Evolutionary conservation across 2,113 vertebrate genomes (phyloP).

Genomic region (Megaleporinus macrocephalus): DNA sequence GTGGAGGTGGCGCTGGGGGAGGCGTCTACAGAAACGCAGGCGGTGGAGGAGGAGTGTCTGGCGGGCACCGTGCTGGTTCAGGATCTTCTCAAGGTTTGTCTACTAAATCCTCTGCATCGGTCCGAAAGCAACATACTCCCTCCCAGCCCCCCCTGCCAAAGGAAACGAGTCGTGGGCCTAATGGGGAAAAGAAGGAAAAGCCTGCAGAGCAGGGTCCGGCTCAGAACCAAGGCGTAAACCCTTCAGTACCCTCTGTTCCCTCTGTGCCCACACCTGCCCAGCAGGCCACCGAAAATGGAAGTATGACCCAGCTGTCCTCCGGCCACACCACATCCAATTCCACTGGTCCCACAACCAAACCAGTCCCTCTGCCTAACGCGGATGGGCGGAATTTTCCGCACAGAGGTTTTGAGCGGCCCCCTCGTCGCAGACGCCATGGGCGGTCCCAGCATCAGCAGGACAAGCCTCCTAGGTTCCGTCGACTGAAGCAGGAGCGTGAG

Average conservation of each 20-base stretch:
- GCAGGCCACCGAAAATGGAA: constrained; percentile 68
- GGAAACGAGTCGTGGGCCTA: constrained; percentile 65
- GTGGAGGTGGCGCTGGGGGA: constrained; percentile 77
- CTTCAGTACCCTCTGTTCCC: constrained; percentile 53
- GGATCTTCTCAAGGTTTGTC: constrained; percentile 70
- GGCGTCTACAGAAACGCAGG: constrained; percentile 69
- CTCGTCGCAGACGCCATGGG: constrained; percentile 83
- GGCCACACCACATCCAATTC: constrained; percentile 63
- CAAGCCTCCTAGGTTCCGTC: constrained; percentile 91
- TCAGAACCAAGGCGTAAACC: constrained; percentile 67
- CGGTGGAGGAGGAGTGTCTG: constrained; percentile 65
- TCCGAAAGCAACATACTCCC: constrained; percentile 72
- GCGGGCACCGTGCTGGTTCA: constrained; percentile 70
- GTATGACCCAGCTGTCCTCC: constrained; percentile 58
- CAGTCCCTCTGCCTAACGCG: constrained; percentile 44
- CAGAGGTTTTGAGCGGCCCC: constrained; percentile 79
- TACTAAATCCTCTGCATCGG: constrained; percentile 65
- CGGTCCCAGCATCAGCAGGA: constrained; percentile 91
- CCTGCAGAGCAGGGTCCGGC: constrained; percentile 62
- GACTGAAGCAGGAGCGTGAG: constrained; percentile 88
- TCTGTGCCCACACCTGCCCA: constrained; percentile 51
- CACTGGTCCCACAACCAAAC: constrained; percentile 60
- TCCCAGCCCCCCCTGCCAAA: constrained; percentile 65
- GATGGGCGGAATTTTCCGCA: constrained; percentile 65
- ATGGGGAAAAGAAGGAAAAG: constrained; percentile 78